Evolutionary conservation across 2,113 vertebrate species (phyloP), one percentile per base, ranked within the genome.

Genomic region (Mus spicilegus): DNA sequence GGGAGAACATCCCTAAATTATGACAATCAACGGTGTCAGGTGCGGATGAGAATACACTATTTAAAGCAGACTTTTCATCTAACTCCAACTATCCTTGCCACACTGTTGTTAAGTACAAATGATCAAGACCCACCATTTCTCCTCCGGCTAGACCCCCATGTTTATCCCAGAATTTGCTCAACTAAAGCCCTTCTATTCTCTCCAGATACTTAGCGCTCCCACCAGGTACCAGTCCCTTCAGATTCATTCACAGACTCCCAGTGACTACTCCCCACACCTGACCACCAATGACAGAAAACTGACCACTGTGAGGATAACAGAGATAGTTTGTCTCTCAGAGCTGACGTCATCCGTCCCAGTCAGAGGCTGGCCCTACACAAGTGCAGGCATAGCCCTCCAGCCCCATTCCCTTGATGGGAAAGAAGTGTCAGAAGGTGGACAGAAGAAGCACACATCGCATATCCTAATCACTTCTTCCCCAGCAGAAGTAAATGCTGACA

Each of bases 251-350:
- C 89, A 65, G 65, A 58, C 95, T 61, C 5, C 28, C 51, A 28
- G n/a, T 30, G 78, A 63, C 36, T 72, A 90, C 65, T 70, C 80
- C 73, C 30, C 28, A 54, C 20, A 89, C 73, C 72, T 69, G 90
- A 88, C 75, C 88, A 90, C 87, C 90, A 86, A 85, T 87, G 76
- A 58, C 36, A 78, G 94, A 61, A 72, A 96, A 96, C 87, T 24
- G n/a, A 89, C 77, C 54, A 13, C 36, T 10, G 58, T 24, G 58
- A 65, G 85, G 82, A 72, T 30, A 51, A 56, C 54, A 20, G 36
- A 65, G 63, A 49, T 4, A n/a, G 77, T 84, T 39, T 1, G 58
- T 67, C 96, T 82, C 58, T 90, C 33, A 69, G 51, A 94, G 85
- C 51, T 8, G 1, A 20, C 5, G 39, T 28, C 54, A 65, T 91